These are phyloP conservation scores for Romanogobio albipinnatus DNA, from an alignment of 2,113 vertebrate genomes.

Conservation along the genomic window DNA sequence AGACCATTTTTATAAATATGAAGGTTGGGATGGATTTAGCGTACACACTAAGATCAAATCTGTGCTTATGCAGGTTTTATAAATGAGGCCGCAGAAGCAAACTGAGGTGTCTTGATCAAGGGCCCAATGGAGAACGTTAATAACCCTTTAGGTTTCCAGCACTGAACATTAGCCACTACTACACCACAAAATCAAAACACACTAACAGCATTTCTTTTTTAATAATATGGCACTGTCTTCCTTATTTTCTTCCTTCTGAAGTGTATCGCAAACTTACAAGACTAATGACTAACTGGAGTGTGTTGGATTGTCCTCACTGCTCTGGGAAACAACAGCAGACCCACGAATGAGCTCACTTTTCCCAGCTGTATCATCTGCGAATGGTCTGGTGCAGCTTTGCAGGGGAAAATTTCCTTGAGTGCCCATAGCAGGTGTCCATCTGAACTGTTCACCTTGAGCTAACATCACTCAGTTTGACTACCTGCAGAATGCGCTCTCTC, in stretches of 20 bases:
- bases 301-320: background rate
- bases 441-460: conserved; percentile 40
- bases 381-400: conserved; percentile 24
- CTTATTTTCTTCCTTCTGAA: background rate
- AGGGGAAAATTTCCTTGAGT: conserved; percentile 15
- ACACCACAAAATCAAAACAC: background rate
- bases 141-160: background rate
- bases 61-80: too few species aligned
- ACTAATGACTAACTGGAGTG: background rate
- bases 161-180: background rate
- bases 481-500: background rate
- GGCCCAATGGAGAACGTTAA: background rate
- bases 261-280: background rate
- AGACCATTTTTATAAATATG: too few species aligned
- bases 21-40: too few species aligned
- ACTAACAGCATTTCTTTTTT: background rate
- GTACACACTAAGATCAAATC: too few species aligned
- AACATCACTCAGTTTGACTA: background rate
- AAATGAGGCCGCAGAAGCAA: too few species aligned
- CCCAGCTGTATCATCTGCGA: conserved; percentile 39
- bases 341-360: conserved; percentile 37
- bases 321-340: conserved; percentile 25
- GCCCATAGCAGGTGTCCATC: conserved; percentile 42
- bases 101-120: background rate
- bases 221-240: background rate